phyloP scores from a whole-genome alignment of 2,113 vertebrate genomes.

The Notiomystis cincta region DNA sequence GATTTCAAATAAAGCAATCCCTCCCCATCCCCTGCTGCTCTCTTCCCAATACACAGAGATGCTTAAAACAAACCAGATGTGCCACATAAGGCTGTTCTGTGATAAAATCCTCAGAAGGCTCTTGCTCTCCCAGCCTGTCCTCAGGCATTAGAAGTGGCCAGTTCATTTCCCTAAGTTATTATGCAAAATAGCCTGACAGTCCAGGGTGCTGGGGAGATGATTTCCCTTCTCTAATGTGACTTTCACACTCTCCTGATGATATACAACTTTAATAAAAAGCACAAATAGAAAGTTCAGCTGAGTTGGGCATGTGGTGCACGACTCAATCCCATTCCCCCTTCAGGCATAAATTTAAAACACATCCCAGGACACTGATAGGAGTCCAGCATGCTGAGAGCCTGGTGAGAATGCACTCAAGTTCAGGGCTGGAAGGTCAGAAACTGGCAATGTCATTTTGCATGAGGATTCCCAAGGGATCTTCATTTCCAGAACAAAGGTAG shows the following conservation, averaged over 20 bases:
- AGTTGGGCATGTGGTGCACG: background rate
- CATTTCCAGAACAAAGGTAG: background rate
- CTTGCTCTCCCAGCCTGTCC: slow-evolving; percentile 1
- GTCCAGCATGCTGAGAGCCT: background rate
- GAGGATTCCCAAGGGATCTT: background rate
- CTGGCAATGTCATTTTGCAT: background rate
- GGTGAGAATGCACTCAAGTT: background rate
- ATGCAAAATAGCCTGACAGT: slow-evolving; percentile 17
- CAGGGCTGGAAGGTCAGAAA: background rate
- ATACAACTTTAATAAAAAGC: slow-evolving; percentile 76
- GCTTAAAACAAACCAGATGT: slow-evolving; percentile 71
- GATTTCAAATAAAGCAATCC: slow-evolving; percentile 43
- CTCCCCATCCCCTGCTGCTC: slow-evolving; percentile 28
- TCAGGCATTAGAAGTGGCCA: background rate
- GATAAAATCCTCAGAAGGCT: background rate
- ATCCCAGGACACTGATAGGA: background rate
- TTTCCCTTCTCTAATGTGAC: background rate
- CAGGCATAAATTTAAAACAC: background rate
- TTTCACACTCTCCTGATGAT: slow-evolving; percentile 63
- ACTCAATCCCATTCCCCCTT: background rate
- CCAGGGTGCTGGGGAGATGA: background rate
- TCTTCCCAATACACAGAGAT: slow-evolving; percentile 16
- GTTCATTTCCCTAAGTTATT: slow-evolving; percentile 42
- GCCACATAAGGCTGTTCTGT: background rate
- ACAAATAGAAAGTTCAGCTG: slow-evolving; percentile 61